Evolutionary conservation across 53 echinoderm and acorn worm species (phyloP).

Genomic region (Temnopleurus reevesii): DNA sequence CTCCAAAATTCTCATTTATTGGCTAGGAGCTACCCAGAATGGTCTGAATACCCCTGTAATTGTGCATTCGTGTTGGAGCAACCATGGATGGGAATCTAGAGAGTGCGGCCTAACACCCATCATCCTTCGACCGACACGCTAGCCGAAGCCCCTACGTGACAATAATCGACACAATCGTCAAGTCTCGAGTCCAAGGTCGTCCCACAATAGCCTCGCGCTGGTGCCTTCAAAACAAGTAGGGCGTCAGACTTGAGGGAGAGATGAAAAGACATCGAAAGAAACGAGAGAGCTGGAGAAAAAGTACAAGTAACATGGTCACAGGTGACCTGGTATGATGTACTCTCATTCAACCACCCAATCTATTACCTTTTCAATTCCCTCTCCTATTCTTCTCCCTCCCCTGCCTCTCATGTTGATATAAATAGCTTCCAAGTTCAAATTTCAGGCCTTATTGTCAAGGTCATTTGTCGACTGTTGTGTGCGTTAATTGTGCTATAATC

Average conservation of each 20-base stretch:
- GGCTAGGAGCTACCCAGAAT: not conserved
- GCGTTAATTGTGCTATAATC: conserved; percentile 41
- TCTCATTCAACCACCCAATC: conserved; percentile 4
- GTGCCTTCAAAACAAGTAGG: conserved; percentile 49
- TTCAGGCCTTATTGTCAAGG: conserved; percentile 49
- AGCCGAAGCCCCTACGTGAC: conserved; percentile 17
- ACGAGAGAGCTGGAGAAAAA: not conserved
- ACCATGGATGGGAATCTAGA: conserved; percentile 7
- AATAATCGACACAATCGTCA: conserved; percentile 36
- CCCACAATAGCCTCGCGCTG: conserved; percentile 36
- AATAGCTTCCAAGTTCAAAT: conserved; percentile 48
- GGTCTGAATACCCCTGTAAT: not conserved
- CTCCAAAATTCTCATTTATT: not conserved
- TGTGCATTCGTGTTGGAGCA: conserved; percentile 48
- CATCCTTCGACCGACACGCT: conserved; percentile 35
- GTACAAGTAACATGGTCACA: conserved; percentile 49
- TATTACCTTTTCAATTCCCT: not conserved
- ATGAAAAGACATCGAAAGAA: not conserved
- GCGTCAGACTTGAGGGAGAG: conserved; percentile 3
- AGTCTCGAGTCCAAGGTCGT: conserved; percentile 37
- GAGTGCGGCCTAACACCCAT: conserved; percentile 47
- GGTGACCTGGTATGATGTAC: conserved; percentile 51
- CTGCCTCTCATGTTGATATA: conserved; percentile 42
- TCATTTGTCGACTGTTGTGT: conserved; percentile 55
- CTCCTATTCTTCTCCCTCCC: conserved; percentile 8